These are phyloP conservation scores for Pristionchus japonicus DNA, from an alignment of 2,888 invertebrate genomes.

Conservation along the genomic window DNA sequence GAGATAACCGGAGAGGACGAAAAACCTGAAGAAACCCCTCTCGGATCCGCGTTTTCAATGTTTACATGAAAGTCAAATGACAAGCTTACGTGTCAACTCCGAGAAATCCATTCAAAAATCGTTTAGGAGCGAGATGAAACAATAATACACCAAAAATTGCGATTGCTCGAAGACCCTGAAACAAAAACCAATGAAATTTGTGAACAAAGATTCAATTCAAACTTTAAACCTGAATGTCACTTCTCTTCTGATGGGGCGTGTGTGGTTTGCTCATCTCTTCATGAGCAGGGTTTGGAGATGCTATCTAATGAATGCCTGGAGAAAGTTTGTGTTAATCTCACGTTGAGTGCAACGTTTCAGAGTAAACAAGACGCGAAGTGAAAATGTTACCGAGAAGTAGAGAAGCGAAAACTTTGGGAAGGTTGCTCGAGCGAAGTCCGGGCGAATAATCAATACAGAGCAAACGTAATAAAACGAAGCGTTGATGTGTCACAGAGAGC, in stretches of 20 bases:
- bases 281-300: too few relatives aligned
- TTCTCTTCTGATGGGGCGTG: neutral
- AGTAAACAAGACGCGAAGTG: too few relatives aligned
- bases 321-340: too few relatives aligned
- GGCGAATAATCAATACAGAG: too few relatives aligned
- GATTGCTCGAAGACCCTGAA: neutral
- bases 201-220: neutral
- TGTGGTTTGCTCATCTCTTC: too few relatives aligned
- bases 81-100: conserved; percentile 27
- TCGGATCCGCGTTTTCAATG: neutral
- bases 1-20: conserved; percentile 36
- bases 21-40: conserved; percentile 26
- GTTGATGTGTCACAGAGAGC: too few relatives aligned
- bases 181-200: neutral
- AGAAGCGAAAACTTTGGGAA: too few relatives aligned
- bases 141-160: neutral
- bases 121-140: neutral
- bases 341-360: too few relatives aligned
- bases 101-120: neutral
- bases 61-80: neutral
- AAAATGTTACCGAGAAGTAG: too few relatives aligned
- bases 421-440: too few relatives aligned
- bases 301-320: too few relatives aligned
- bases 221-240: conserved; percentile 10
- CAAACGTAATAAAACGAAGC: too few relatives aligned